Percentiles rank a stretch among this genome's conserved stretches.
Evolutionary conservation across 2,113 vertebrate genomes (phyloP).

Genomic region (Miniopterus natalensis): DNA sequence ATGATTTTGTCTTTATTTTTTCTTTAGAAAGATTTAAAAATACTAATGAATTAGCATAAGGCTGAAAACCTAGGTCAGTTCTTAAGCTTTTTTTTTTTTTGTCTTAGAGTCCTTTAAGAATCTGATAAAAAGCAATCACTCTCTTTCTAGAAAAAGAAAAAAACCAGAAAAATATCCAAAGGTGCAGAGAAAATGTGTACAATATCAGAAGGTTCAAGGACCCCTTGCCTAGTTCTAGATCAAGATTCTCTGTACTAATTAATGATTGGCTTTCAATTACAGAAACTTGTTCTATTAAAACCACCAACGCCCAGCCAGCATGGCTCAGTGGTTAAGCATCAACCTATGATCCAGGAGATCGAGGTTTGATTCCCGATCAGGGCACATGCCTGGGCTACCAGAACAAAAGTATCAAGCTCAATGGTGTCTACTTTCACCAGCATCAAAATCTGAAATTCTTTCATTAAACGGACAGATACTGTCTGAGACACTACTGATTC

Average conservation of each 20-base stretch:
- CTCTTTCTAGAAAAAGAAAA: slow-evolving; percentile 4
- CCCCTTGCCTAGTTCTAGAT: not conserved
- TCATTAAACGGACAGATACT: not conserved
- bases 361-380: no score
- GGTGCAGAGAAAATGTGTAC: not conserved
- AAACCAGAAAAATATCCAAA: not conserved
- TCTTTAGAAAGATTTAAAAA: slow-evolving; percentile 46
- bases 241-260: not conserved
- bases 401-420: slow-evolving; percentile 3
- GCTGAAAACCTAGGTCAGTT: slow-evolving; percentile 53
- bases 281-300: slow-evolving; percentile 55
- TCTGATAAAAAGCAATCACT: slow-evolving; percentile 42
- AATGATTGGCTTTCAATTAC: not conserved
- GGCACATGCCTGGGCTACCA: not conserved
- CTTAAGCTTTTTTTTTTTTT: slow-evolving; percentile 11
- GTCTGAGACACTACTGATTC: slow-evolving; percentile 41
- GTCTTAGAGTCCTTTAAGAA: slow-evolving; percentile 54
- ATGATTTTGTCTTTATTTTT: slow-evolving; percentile 46
- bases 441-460: slow-evolving; percentile 49
- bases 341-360: no score
- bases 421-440: slow-evolving; percentile 49
- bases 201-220: not conserved
- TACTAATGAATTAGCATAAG: slow-evolving; percentile 58
- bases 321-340: no score
- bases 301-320: not conserved